Evolutionary conservation across 2,113 vertebrate species (phyloP), one percentile per base, ranked within the genome.

Genomic region (Phylloscopus whistleri): DNA sequence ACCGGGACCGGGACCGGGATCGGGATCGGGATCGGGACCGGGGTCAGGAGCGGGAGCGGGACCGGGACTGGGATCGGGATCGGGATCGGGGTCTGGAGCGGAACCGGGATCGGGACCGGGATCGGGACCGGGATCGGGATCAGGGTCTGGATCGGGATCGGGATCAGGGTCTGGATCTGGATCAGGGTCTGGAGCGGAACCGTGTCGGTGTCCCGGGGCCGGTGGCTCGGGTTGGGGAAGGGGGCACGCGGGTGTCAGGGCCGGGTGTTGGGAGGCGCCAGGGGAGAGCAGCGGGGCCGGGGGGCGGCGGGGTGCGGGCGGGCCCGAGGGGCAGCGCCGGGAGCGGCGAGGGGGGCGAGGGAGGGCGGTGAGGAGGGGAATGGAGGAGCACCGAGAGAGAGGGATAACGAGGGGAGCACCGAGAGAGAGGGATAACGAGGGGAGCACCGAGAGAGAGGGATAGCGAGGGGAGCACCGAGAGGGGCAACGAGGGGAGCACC

Each of bases 41-140:
- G 39, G 39, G 11, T 39, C 39, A 11, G 39, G 39, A 39, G 39
- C 39, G 39, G 39, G 39, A 11, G 16, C n/a, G n/a, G n/a, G n/a
- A n/a, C n/a, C n/a, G n/a, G n/a, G n/a, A n/a, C n/a, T n/a, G n/a
- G n/a, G n/a, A 21, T 22, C 22, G 5, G 21, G 46, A 20, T 48
- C 21, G 4, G 46, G 46, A 11, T 21, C 46, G 46, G 46, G 20
- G 20, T 10, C 20, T 10, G 46, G 46, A 9, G 21, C 46, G 2
- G 26, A n/a, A n/a, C n/a, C n/a, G n/a, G n/a, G 1, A 10, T 1
- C 8, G 23, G 41, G 14, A 4, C 0, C 4, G 30, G 33, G 14
- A 9, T 0, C 7, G 0, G 16, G 19, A 12, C 0, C 28, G 1
- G 63, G 62, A 2, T 1, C 3, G 3, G 27, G 21, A 21, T 0